phyloP scores from a whole-genome alignment of 1,140 invertebrate genomes.

The Antheraea mylitta region DNA sequence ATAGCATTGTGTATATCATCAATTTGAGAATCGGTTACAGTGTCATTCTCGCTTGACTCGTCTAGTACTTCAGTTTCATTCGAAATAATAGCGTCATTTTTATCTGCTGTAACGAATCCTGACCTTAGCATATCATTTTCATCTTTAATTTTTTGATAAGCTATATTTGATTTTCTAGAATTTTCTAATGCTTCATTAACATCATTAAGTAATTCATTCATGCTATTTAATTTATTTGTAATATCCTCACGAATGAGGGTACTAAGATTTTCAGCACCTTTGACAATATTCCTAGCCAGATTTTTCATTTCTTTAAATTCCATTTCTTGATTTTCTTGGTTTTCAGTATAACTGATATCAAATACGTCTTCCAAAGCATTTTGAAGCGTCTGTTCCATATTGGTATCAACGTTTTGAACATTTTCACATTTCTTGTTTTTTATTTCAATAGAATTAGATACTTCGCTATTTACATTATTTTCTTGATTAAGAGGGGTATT shows the following conservation, averaged over 20 bases:
- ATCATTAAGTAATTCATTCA: conserved; percentile 72
- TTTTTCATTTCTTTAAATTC: conserved; percentile 69
- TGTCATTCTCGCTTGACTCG: background rate
- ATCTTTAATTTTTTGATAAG: conserved; percentile 58
- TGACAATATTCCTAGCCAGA: conserved; percentile 58
- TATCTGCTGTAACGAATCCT: conserved; percentile 19
- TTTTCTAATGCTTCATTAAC: conserved; percentile 71
- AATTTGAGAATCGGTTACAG: conserved; percentile 47
- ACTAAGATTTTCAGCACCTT: conserved; percentile 67
- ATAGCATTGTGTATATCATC: conserved; percentile 60
- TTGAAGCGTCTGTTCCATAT: conserved; percentile 55
- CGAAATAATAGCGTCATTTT: conserved; percentile 18
- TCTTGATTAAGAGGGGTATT: background rate
- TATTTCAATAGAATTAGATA: background rate
- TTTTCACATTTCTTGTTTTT: background rate
- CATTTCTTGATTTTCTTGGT: conserved; percentile 52
- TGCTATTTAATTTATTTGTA: conserved; percentile 70
- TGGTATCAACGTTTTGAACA: conserved; percentile 40
- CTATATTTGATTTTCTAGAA: conserved; percentile 65
- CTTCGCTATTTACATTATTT: background rate
- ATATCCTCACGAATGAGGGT: conserved; percentile 69
- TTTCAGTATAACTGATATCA: conserved; percentile 43
- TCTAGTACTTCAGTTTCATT: conserved; percentile 11
- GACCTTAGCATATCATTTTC: conserved; percentile 38
- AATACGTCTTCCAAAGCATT: conserved; percentile 49